phyloP scores from a whole-genome alignment of 2,888 invertebrate genomes.

The Caenorhabditis macrosperma region DNA sequence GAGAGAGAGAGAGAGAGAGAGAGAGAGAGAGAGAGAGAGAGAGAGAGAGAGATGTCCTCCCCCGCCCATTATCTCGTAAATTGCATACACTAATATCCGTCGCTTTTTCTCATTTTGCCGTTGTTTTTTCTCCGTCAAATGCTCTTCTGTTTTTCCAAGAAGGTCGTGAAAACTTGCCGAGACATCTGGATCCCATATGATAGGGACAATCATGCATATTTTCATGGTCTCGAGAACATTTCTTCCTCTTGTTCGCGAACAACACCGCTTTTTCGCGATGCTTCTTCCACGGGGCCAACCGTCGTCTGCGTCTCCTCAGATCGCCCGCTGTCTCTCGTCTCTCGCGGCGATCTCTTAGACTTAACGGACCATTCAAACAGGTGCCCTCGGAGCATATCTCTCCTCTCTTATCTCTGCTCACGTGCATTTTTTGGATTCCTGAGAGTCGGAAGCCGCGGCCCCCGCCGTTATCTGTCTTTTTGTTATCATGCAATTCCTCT shows the following conservation, averaged over 20 bases:
- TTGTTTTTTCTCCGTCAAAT: slow-evolving; percentile 5
- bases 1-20: neutral
- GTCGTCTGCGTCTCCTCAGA: neutral
- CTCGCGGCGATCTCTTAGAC: slow-evolving; percentile 13
- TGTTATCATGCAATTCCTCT: slow-evolving; percentile 28
- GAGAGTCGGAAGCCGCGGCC: slow-evolving; percentile 6
- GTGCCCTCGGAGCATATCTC: slow-evolving; percentile 22
- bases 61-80: neutral
- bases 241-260: slow-evolving; percentile 11
- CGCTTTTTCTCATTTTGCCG: neutral
- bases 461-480: slow-evolving; percentile 29
- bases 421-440: slow-evolving; percentile 49
- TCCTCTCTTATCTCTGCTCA: neutral
- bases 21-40: neutral
- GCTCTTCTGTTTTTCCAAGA: slow-evolving; percentile 17
- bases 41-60: neutral
- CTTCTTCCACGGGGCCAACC: slow-evolving; percentile 12
- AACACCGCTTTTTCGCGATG: slow-evolving; percentile 3
- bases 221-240: slow-evolving; percentile 10
- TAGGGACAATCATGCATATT: slow-evolving; percentile 37
- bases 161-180: slow-evolving; percentile 13
- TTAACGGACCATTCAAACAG: slow-evolving; percentile 52
- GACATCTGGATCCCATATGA: slow-evolving; percentile 49
- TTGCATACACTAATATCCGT: neutral
- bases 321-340: neutral